Evolutionary conservation across 1,140 invertebrate genomes (phyloP).

Genomic region (Magallana ariakensis): DNA sequence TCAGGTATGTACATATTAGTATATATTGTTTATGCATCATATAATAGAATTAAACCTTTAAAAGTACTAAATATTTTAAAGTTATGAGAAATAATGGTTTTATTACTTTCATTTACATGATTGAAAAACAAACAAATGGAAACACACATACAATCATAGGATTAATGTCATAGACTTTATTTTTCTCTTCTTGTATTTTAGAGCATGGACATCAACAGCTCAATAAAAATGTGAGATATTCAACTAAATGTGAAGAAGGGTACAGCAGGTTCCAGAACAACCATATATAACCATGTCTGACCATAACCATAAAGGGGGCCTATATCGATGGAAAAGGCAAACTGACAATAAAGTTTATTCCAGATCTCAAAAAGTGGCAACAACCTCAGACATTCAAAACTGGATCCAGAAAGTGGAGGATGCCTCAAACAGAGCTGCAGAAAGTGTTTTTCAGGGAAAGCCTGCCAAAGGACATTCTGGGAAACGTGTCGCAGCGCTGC

Average conservation of each 20-base stretch:
- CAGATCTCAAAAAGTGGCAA: constrained; percentile 30
- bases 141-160: not conserved
- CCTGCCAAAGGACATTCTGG: not conserved
- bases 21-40: no score
- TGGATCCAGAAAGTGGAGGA: constrained; percentile 67
- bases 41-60: no score
- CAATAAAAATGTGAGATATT: no score
- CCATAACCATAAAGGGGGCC: constrained; percentile 20
- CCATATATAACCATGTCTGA: not conserved
- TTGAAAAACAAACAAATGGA: not conserved
- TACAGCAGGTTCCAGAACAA: no score
- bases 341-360: constrained; percentile 49
- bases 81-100: no score
- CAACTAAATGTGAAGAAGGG: no score
- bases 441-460: constrained; percentile 59
- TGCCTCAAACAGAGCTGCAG: constrained; percentile 64
- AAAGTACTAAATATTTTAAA: no score
- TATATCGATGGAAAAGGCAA: constrained; percentile 52
- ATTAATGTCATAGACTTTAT: not conserved
- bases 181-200: not conserved
- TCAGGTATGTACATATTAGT: not conserved
- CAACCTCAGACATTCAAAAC: constrained; percentile 8
- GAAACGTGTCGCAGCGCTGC: constrained; percentile 28
- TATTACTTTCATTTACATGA: not conserved
- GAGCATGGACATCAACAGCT: not conserved